Evolutionary conservation across 2,888 invertebrate species (phyloP).

Genomic region (Cylloceria caligata): DNA sequence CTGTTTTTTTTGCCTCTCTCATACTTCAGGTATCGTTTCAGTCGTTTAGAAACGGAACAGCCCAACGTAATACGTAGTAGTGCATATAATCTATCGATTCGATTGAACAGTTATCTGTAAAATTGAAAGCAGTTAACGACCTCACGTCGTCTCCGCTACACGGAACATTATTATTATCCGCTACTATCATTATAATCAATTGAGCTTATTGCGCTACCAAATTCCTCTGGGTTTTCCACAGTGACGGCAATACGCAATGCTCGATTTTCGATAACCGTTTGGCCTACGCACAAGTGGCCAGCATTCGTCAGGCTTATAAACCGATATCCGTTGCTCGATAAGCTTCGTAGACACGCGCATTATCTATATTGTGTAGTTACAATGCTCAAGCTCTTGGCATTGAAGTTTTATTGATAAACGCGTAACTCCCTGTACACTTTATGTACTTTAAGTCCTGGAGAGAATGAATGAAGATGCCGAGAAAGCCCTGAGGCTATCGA

Average conservation of each 20-base stretch:
- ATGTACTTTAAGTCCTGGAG: background rate
- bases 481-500: constrained; percentile 32
- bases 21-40: background rate
- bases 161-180: background rate
- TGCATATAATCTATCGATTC: background rate
- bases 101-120: background rate
- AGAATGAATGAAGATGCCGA: constrained; percentile 14
- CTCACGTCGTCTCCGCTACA: background rate
- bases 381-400: background rate
- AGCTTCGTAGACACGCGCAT: background rate
- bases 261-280: constrained; percentile 13
- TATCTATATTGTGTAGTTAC: background rate
- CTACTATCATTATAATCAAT: constrained; percentile 4
- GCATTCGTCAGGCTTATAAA: constrained; percentile 14
- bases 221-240: constrained; percentile 17
- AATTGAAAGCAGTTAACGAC: background rate
- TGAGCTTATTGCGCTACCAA: background rate
- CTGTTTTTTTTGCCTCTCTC: too few relatives aligned
- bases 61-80: background rate
- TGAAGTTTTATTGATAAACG: constrained; percentile 39
- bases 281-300: background rate
- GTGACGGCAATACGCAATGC: background rate
- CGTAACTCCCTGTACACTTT: constrained; percentile 12
- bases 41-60: background rate
- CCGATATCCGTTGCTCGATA: constrained; percentile 34